Conservation (phyloP, 2,797 vertebrate species). For the Trachurus trachurus region DNA sequence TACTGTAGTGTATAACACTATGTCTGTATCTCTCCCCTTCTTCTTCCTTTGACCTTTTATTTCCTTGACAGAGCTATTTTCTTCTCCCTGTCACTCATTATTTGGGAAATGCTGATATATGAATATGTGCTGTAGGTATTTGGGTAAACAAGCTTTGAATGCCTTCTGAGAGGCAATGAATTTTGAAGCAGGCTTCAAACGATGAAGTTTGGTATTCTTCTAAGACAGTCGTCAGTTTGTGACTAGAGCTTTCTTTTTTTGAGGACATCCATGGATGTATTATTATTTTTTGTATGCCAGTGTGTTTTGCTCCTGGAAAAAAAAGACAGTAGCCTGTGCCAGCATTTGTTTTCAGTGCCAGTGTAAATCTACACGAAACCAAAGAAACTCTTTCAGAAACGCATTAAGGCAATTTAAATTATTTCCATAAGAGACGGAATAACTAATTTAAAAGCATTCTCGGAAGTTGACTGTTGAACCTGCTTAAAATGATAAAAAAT, state of each 20-base stretch:
- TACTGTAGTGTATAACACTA: conserved; percentile 15
- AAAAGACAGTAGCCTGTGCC: conserved; percentile 49
- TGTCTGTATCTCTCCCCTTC: background rate
- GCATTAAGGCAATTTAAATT: conserved; percentile 47
- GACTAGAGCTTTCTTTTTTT: conserved; percentile 38
- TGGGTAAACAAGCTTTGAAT: conserved; percentile 61
- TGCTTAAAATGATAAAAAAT: conserved; percentile 14
- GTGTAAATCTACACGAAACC: conserved; percentile 34
- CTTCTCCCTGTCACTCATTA: conserved; percentile 35
- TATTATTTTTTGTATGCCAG: conserved; percentile 19
- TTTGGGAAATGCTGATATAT: conserved; percentile 34
- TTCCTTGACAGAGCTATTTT: conserved; percentile 44
- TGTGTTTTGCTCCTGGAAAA: conserved; percentile 29
- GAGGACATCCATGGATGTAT: conserved; percentile 29
- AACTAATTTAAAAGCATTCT: conserved; percentile 28
- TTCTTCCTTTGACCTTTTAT: conserved; percentile 48
- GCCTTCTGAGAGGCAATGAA: conserved; percentile 29
- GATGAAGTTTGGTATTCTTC: conserved; percentile 36
- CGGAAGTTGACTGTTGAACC: conserved; percentile 29
- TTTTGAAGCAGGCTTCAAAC: conserved; percentile 55
- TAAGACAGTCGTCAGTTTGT: conserved; percentile 43
- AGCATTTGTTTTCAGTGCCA: conserved; percentile 50
- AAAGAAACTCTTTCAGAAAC: conserved; percentile 38
- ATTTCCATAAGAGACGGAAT: conserved; percentile 31
- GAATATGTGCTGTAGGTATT: conserved; percentile 48